These are phyloP conservation scores for Onychorhynchus coronatus DNA, from an alignment of 2,113 vertebrate species.

Conservation along the genomic window DNA sequence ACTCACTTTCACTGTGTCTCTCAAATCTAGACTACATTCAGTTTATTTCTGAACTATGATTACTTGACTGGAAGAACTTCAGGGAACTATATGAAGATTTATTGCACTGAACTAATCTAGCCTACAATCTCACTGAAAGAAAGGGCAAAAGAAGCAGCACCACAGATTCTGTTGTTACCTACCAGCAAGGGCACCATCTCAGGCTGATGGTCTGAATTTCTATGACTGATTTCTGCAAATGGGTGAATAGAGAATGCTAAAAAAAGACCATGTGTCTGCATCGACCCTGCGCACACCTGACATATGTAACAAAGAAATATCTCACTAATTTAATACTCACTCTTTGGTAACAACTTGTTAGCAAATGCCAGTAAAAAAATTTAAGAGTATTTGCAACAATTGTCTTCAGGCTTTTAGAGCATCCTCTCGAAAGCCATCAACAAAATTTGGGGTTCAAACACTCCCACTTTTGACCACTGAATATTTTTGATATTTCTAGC, in stretches of 20 bases:
- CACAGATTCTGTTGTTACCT: not conserved
- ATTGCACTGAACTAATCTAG: not conserved
- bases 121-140: not conserved
- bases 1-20: not conserved
- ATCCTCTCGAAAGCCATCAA: not conserved
- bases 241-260: fast-evolving
- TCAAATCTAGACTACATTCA: not conserved
- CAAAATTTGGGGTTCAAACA: not conserved
- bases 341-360: not conserved
- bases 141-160: not conserved
- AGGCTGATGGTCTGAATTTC: not conserved
- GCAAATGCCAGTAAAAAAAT: not conserved
- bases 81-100: not conserved
- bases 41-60: not conserved
- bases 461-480: not conserved
- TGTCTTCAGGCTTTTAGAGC: not conserved
- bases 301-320: not conserved
- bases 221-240: not conserved
- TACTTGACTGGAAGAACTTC: not conserved
- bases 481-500: not conserved
- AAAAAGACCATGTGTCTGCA: not conserved
- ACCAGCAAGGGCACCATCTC: not conserved
- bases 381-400: not conserved
- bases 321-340: not conserved
- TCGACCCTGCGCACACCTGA: not conserved